These are phyloP conservation scores for Craniophora ligustri DNA, from an alignment of 2,888 invertebrate genomes.

Conservation along the genomic window DNA sequence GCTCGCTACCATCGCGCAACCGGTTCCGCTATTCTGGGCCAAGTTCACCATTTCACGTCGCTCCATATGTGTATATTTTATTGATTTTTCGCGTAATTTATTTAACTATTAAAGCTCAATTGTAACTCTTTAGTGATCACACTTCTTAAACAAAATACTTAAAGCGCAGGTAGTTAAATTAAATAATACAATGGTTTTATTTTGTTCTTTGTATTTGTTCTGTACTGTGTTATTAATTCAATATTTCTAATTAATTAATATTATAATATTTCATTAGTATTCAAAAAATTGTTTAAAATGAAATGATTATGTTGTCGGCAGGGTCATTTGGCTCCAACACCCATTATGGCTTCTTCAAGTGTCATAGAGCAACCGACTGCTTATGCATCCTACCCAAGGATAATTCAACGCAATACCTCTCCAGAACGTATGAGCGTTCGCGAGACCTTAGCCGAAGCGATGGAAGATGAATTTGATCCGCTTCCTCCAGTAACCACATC, in stretches of 20 bases:
- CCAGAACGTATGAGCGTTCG: not conserved
- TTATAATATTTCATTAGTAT: no score
- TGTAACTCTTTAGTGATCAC: no score
- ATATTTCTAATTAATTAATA: no score
- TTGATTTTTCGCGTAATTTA: conserved; percentile 5
- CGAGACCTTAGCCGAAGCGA: not conserved
- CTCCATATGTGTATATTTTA: conserved; percentile 20
- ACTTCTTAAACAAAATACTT: no score
- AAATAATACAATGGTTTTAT: not conserved
- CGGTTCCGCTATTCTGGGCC: conserved; percentile 63
- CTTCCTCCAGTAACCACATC: not conserved
- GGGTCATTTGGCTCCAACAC: conserved; percentile 19
- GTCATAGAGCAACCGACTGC: conserved; percentile 1
- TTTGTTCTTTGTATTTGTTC: not conserved
- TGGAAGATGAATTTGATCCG: not conserved
- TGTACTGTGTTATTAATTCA: no score
- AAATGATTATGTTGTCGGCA: conserved; percentile 35
- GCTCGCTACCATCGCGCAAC: conserved; percentile 51
- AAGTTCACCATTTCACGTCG: conserved; percentile 59
- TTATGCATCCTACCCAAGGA: conserved; percentile 8
- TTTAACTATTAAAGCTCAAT: not conserved
- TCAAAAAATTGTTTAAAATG: no score
- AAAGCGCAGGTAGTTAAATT: not conserved
- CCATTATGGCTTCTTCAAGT: conserved; percentile 12
- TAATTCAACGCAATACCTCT: not conserved